phyloP scores from a whole-genome alignment of 2,888 invertebrate species.

The Plagiodera versicolora region DNA sequence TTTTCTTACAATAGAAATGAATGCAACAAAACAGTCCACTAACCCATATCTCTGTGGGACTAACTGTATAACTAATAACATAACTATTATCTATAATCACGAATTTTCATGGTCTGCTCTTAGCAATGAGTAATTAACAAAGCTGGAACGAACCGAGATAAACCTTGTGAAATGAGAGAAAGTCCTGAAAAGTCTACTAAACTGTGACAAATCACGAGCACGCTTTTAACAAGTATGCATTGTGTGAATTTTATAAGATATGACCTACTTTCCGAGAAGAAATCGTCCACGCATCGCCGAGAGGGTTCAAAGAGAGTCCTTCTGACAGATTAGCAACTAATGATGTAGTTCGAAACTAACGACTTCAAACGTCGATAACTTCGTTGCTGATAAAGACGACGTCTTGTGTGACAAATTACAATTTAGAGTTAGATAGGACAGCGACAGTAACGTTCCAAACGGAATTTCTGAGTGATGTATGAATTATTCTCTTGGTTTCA shows the following conservation, averaged over 20 bases:
- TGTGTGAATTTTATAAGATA: constrained; percentile 16
- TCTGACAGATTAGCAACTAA: constrained; percentile 33
- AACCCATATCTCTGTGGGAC: too few relatives aligned
- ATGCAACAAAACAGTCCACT: too few relatives aligned
- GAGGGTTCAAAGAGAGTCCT: constrained; percentile 18
- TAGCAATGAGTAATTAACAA: background rate
- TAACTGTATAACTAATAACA: too few relatives aligned
- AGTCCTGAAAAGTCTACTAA: constrained; percentile 17
- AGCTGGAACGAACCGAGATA: background rate
- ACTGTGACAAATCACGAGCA: constrained; percentile 34
- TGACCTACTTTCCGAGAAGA: constrained; percentile 31
- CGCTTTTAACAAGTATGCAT: constrained; percentile 29
- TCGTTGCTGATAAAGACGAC: background rate
- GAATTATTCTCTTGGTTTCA: background rate
- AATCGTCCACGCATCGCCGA: constrained; percentile 19
- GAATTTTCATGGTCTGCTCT: background rate
- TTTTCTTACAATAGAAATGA: too few relatives aligned
- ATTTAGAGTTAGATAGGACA: background rate
- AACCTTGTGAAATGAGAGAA: constrained; percentile 14
- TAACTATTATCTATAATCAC: background rate
- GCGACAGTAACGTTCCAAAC: background rate
- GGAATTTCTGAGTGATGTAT: background rate
- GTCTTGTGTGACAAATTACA: constrained; percentile 13
- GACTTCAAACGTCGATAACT: constrained; percentile 11
- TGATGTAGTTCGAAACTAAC: constrained; percentile 22